Conservation (phyloP, 92 coral and sea anemone genomes). For the Blastomussa wellsi region DNA sequence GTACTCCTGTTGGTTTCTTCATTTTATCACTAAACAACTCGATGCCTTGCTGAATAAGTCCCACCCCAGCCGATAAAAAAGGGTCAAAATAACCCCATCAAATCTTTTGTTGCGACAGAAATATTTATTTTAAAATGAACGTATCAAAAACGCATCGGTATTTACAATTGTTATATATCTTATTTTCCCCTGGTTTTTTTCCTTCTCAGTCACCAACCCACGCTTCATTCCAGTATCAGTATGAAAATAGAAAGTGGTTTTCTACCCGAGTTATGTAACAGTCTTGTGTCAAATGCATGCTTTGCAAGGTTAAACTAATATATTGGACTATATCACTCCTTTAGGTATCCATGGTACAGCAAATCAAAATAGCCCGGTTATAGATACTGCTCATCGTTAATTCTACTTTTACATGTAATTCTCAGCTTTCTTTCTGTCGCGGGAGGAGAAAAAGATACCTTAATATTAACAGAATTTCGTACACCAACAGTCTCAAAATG, state of each 20-base stretch:
- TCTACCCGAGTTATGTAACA: background rate
- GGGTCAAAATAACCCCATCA: background rate
- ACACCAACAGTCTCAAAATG: background rate
- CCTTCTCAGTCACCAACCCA: background rate
- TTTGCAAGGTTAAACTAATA: background rate
- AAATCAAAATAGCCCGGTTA: background rate
- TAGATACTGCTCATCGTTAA: background rate
- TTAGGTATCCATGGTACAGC: background rate
- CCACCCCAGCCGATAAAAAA: background rate
- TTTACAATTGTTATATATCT: conserved; percentile 30
- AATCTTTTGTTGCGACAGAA: background rate
- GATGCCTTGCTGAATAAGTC: background rate
- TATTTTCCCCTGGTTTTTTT: background rate
- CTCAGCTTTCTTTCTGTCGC: background rate
- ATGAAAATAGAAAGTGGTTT: background rate
- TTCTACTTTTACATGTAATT: background rate
- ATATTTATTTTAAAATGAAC: conserved; percentile 34
- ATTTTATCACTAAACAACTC: background rate
- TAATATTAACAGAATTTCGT: background rate
- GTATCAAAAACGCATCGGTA: conserved; percentile 24
- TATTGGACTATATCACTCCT: background rate
- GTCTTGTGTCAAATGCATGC: background rate
- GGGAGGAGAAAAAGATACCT: background rate
- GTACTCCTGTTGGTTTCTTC: too few relatives aligned
- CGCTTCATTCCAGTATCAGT: background rate